Evolutionary conservation across 2,113 vertebrate genomes (phyloP).

Genomic region (Rhizomys pruinosus): DNA sequence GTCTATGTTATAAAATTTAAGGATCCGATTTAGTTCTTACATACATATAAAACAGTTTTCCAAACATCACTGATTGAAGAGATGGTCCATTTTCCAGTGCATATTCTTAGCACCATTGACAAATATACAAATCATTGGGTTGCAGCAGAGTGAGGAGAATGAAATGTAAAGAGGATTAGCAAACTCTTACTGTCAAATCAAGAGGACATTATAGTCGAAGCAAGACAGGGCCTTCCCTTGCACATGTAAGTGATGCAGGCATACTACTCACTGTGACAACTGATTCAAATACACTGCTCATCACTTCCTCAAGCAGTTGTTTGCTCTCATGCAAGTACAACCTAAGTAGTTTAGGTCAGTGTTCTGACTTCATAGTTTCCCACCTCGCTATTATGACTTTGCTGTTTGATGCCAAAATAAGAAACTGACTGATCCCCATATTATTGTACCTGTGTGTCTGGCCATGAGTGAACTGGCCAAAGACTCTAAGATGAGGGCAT

Average conservation of each 20-base stretch:
- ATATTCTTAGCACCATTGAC: neutral
- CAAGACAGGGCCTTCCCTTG: neutral
- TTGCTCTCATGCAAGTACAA: neutral
- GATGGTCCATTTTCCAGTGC: neutral
- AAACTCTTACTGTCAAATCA: neutral
- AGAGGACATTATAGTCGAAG: neutral
- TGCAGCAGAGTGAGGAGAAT: rapidly evolving
- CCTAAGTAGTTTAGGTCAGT: too few species aligned
- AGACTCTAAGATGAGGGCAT: neutral
- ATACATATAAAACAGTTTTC: neutral
- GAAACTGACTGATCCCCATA: neutral
- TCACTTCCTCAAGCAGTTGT: neutral
- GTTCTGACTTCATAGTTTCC: neutral
- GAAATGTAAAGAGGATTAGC: neutral
- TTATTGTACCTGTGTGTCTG: neutral
- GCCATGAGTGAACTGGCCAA: neutral
- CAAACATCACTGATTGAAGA: neutral
- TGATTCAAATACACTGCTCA: neutral
- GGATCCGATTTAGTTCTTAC: too few species aligned
- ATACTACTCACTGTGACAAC: neutral
- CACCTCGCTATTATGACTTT: too few species aligned
- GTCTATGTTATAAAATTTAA: neutral
- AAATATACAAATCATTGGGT: neutral
- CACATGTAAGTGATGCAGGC: neutral
- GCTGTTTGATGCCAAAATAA: neutral